Percentiles rank a stretch among this genome's conserved stretches.
These are phyloP conservation scores for Vanessa cardui DNA, from an alignment of 2,888 invertebrate genomes.

Conservation along the genomic window DNA sequence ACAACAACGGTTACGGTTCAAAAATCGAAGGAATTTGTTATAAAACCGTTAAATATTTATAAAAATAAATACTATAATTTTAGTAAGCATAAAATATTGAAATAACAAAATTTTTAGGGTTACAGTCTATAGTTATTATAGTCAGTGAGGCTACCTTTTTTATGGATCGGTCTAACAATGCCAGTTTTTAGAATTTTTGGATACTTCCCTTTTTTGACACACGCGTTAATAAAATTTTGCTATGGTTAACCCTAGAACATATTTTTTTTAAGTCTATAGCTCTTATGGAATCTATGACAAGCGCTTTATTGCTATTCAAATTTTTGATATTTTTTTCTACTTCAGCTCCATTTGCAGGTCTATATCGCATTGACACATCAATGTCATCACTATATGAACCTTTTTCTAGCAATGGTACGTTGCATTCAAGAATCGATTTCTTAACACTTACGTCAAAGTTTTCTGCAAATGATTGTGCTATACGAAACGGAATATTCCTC, in stretches of 20 bases:
- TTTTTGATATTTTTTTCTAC: slow-evolving; percentile 10
- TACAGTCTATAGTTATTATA: slow-evolving; percentile 23
- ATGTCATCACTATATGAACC: not conserved
- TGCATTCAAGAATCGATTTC: not conserved
- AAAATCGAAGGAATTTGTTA: no score
- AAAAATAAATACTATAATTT: no score
- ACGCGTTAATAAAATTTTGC: slow-evolving; percentile 30
- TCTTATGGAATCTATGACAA: slow-evolving; percentile 36
- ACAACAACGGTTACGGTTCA: no score
- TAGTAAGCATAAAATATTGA: no score
- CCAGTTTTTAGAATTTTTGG: slow-evolving; percentile 35
- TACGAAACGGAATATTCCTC: no score
- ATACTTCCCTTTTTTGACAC: slow-evolving; percentile 20
- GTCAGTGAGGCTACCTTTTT: slow-evolving; percentile 15
- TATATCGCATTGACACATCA: not conserved
- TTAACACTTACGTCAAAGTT: not conserved
- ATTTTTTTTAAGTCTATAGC: slow-evolving; percentile 26
- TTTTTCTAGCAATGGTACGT: not conserved
- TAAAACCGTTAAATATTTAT: no score
- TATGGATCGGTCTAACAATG: slow-evolving; percentile 36
- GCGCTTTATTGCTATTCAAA: slow-evolving; percentile 31
- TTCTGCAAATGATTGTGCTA: no score
- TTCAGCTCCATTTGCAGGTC: not conserved
- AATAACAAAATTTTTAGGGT: no score
- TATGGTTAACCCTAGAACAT: slow-evolving; percentile 25